Evolutionary conservation across 2,797 vertebrate genomes (phyloP).

Genomic region (Merluccius polli): DNA sequence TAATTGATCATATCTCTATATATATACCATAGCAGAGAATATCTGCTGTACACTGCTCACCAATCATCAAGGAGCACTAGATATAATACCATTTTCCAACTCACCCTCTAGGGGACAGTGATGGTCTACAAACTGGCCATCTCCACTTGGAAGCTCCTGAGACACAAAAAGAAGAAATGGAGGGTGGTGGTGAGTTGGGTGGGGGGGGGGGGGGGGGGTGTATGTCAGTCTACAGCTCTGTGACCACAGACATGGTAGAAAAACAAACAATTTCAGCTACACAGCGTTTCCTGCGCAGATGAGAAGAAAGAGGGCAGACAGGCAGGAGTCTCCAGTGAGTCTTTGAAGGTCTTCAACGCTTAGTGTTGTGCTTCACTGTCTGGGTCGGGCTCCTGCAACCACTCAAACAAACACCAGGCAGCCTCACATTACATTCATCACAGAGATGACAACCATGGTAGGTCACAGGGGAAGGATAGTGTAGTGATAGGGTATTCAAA

Average conservation of each 20-base stretch:
- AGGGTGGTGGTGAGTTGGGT: constrained; percentile 17
- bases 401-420: constrained; percentile 60
- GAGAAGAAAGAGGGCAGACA: constrained; percentile 54
- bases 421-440: constrained; percentile 56
- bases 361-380: constrained; percentile 62
- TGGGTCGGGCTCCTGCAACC: constrained; percentile 55
- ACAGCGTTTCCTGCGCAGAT: constrained; percentile 72
- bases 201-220: constrained; percentile 57
- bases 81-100: constrained; percentile 41
- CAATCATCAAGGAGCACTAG: constrained; percentile 8
- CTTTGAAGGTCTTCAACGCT: constrained; percentile 72
- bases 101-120: constrained; percentile 79
- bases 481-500: not conserved
- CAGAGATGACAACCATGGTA: constrained; percentile 26
- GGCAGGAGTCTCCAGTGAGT: constrained; percentile 57
- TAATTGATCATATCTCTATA: not conserved
- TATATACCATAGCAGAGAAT: not conserved
- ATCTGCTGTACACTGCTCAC: not conserved
- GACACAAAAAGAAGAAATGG: constrained; percentile 30
- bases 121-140: constrained; percentile 65
- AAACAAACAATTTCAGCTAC: constrained; percentile 70
- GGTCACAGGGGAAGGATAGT: not conserved
- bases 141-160: constrained; percentile 66
- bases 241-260: constrained; percentile 69
- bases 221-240: constrained; percentile 68